phyloP scores from a whole-genome alignment of 92 coral and sea anemone species.

The Galaxea fascicularis region DNA sequence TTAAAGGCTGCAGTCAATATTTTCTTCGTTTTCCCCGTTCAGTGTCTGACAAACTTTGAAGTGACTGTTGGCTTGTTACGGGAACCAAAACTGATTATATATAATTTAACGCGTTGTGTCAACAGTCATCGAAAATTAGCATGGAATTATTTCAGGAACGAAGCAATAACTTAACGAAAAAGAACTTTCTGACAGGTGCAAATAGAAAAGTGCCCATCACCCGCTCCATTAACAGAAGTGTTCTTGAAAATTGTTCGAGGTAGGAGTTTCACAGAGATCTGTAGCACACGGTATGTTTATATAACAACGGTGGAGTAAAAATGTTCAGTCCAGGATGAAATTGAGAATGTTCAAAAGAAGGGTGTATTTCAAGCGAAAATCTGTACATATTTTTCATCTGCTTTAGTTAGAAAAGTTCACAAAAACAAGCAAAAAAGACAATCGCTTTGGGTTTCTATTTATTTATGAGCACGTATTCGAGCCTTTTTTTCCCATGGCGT shows the following conservation, averaged over 20 bases:
- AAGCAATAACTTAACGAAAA: slow-evolving; percentile 41
- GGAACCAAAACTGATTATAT: slow-evolving; percentile 1
- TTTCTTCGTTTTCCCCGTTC: background rate
- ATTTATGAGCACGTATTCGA: too few species aligned
- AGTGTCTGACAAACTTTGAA: background rate
- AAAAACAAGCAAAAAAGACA: too few species aligned
- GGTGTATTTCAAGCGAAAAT: too few species aligned
- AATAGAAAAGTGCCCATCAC: slow-evolving; percentile 18
- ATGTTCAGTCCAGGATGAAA: too few species aligned
- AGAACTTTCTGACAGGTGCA: slow-evolving; percentile 20
- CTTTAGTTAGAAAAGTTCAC: too few species aligned
- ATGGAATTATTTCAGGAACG: background rate
- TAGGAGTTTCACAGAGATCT: background rate
- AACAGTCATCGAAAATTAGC: slow-evolving; percentile 32
- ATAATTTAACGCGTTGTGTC: background rate
- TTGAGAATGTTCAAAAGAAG: too few species aligned
- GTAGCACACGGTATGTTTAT: background rate
- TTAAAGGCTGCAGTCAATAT: background rate
- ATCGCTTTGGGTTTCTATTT: too few species aligned
- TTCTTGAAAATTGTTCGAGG: slow-evolving; percentile 1
- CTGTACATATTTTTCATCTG: too few species aligned
- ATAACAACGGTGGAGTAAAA: too few species aligned
- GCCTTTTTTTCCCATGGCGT: too few species aligned
- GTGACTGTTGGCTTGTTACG: background rate
- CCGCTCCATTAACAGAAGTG: slow-evolving; percentile 1